phyloP scores from a whole-genome alignment of 2,113 vertebrate species.

The Muscicapa adusta region DNA sequence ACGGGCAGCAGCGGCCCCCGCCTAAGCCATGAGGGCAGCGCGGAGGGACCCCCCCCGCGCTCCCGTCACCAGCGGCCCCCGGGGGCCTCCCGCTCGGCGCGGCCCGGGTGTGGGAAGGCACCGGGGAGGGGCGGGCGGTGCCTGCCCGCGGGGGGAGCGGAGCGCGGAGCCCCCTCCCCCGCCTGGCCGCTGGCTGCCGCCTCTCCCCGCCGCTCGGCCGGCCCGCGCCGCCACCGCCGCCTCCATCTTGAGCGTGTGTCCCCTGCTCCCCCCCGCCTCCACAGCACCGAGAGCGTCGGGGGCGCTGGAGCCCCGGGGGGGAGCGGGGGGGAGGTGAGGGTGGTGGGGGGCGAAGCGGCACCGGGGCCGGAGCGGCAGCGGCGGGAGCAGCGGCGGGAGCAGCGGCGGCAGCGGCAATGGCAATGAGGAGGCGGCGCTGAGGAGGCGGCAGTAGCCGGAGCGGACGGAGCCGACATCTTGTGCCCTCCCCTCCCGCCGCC shows the following conservation, averaged over 20 bases:
- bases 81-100: background rate
- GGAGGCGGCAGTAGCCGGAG: slow-evolving; percentile 51
- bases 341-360: too few species aligned
- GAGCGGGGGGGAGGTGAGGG: too few species aligned
- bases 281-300: too few species aligned
- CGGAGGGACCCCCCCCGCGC: background rate
- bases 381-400: too few species aligned
- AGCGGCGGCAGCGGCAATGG: slow-evolving; percentile 14
- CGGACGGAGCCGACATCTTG: slow-evolving; percentile 58
- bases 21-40: background rate
- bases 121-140: slow-evolving; percentile 66
- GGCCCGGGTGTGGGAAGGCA: slow-evolving; percentile 60
- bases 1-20: background rate
- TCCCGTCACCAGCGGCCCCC: background rate
- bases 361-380: too few species aligned
- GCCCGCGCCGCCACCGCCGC: too few species aligned
- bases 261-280: too few species aligned
- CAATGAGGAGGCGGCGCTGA: slow-evolving; percentile 61
- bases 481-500: slow-evolving; percentile 28
- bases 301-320: too few species aligned
- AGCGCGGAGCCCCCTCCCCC: slow-evolving; percentile 27
- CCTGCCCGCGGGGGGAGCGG: slow-evolving; percentile 63
- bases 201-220: background rate
- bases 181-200: background rate
- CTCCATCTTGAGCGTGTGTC: too few species aligned